phyloP scores from a whole-genome alignment of 2,797 vertebrate genomes.

The Pogonophryne albipinna region DNA sequence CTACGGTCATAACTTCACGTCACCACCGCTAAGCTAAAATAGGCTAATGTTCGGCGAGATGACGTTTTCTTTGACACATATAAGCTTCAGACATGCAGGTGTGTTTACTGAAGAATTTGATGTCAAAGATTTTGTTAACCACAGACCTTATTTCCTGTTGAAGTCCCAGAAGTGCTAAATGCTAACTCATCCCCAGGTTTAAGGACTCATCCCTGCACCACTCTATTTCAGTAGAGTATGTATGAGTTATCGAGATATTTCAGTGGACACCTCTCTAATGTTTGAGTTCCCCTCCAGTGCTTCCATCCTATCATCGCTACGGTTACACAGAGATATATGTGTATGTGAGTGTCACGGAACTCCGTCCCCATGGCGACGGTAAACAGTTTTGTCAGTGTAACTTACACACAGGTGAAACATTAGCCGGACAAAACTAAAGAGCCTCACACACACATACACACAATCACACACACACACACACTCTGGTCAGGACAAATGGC shows the following conservation, averaged over 20 bases:
- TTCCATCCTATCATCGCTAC: constrained; percentile 21
- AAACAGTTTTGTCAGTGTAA: constrained; percentile 72
- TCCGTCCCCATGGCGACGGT: constrained; percentile 65
- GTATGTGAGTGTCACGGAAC: constrained; percentile 34
- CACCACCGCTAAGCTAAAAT: too few species aligned
- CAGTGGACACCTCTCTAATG: background rate
- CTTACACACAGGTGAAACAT: constrained; percentile 69
- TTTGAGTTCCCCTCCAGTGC: constrained; percentile 7
- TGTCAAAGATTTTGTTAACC: too few species aligned
- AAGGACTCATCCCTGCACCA: too few species aligned
- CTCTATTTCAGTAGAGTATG: too few species aligned
- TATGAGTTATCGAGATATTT: background rate
- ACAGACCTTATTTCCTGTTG: too few species aligned
- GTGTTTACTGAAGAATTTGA: too few species aligned
- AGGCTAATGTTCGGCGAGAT: too few species aligned
- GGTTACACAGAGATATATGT: constrained; percentile 27
- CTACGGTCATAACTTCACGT: too few species aligned
- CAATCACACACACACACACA: constrained; percentile 10
- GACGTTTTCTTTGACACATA: too few species aligned
- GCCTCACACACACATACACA: constrained; percentile 20
- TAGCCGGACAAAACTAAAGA: constrained; percentile 35
- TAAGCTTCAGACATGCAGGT: too few species aligned
- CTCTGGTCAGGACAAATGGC: constrained; percentile 66
- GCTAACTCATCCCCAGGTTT: too few species aligned
- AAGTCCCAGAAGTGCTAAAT: too few species aligned